These are phyloP conservation scores for Podarcis muralis DNA, from an alignment of 2,113 vertebrate genomes.

Conservation along the genomic window DNA sequence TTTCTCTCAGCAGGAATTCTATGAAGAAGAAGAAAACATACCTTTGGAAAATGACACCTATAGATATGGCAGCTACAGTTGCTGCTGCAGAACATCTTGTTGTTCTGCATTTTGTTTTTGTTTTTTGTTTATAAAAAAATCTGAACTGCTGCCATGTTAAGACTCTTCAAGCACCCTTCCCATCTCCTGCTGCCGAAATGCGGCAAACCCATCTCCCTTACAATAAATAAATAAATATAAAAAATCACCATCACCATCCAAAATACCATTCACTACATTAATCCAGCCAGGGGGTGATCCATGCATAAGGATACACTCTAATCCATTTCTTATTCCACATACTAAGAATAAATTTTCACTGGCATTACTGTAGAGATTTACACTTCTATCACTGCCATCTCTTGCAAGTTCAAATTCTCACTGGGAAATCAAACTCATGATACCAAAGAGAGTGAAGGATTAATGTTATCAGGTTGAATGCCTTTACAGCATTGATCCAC, in stretches of 20 bases:
- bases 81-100: background rate
- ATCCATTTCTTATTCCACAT: background rate
- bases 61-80: background rate
- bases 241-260: background rate
- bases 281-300: background rate
- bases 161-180: background rate
- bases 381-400: background rate
- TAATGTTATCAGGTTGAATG: constrained; percentile 23
- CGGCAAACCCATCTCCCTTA: no score
- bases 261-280: background rate
- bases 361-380: background rate
- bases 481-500: constrained; percentile 26
- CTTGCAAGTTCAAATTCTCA: constrained; percentile 31
- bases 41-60: no score
- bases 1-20: no score
- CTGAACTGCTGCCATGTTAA: background rate
- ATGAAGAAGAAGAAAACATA: no score
- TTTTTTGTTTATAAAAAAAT: no score
- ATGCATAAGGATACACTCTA: background rate
- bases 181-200: no score
- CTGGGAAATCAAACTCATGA: constrained; percentile 5
- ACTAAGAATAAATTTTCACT: constrained; percentile 30
- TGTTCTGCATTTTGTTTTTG: background rate
- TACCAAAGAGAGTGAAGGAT: background rate
- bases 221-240: background rate